Evolutionary conservation across 2,888 invertebrate species (phyloP), one percentile per base, ranked within the genome.

Genomic region (Galerucella calmariensis): DNA sequence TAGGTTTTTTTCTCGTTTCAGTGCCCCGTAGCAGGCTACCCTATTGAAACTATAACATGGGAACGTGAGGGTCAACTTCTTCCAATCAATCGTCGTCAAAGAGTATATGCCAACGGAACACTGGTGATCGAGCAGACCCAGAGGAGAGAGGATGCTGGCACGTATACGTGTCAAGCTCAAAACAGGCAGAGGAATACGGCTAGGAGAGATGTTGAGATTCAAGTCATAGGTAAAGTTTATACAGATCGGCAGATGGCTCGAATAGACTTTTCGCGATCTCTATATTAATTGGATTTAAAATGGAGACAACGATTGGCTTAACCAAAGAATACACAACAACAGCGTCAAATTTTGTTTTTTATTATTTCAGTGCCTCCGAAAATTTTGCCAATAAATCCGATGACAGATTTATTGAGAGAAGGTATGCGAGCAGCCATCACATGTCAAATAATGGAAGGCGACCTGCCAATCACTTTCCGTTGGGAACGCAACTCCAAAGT

Each of bases 361-460:
- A 48, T 66, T 70, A 80, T 86, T 86, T 72, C 90, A 94, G 95
- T 95, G 81, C 94, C 94, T 78, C 95, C 95, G 67, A 94, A 94
- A 90, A 94, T 95, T 83, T 90, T 95, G 88, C 95, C 95, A 56
- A 95, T 95, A 84, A 93, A 93, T 84, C 92, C 94, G 58, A 92
- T 95, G 90, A 95, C 94, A 75, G 93, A 94, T 86, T 90, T 95
- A 85, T 89, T 94, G 77, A 89, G 93, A 59, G 95, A 95, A 88
- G 95, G 95, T 73, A 94, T 96, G 92, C 90, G 96, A 81, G 95
- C 95, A 48, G 95, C 95, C 76, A 95, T 97, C 85, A 94, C 95
- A 80, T 97, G 96, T 87, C 94, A 95, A 88, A 95, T 96, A 86
- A 91, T 96, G 85, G 95, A 96, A 88, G 97, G 97, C 27, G 97